Conservation (phyloP, 2,888 invertebrate genomes). For the Campoplex capitator region DNA sequence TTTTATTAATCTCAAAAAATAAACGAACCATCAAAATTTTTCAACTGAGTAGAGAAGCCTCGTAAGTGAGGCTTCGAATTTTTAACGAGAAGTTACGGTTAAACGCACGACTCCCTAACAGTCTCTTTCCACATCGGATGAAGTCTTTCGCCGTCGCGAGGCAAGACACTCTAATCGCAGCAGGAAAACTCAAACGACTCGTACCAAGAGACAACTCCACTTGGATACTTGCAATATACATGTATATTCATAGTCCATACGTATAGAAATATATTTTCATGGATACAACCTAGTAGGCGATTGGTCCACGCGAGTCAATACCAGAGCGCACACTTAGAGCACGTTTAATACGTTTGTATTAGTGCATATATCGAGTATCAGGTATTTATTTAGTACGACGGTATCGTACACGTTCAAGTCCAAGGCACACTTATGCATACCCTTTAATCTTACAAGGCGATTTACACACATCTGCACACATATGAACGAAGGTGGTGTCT, state of each 20-base stretch:
- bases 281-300: not conserved
- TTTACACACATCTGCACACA: not conserved
- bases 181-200: conserved; percentile 34
- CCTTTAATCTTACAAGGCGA: conserved; percentile 36
- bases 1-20: not conserved
- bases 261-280: not conserved
- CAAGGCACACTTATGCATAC: conserved; percentile 31
- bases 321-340: not conserved
- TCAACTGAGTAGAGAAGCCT: not conserved
- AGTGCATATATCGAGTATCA: conserved; percentile 13
- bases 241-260: not conserved
- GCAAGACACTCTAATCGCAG: conserved; percentile 29
- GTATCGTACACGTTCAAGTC: conserved; percentile 45
- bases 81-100: not conserved
- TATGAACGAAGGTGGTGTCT: conserved; percentile 11
- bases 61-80: not conserved
- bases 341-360: not conserved
- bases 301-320: not conserved
- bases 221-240: not conserved
- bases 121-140: conserved; percentile 29
- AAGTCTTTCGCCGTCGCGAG: conserved; percentile 36
- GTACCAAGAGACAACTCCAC: conserved; percentile 33
- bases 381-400: conserved; percentile 38
- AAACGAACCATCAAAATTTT: not conserved
- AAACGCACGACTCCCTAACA: not conserved